Percentiles rank a stretch among this genome's conserved stretches.
Conservation (phyloP, 2,113 vertebrate species). For the Prolemur simus region DNA sequence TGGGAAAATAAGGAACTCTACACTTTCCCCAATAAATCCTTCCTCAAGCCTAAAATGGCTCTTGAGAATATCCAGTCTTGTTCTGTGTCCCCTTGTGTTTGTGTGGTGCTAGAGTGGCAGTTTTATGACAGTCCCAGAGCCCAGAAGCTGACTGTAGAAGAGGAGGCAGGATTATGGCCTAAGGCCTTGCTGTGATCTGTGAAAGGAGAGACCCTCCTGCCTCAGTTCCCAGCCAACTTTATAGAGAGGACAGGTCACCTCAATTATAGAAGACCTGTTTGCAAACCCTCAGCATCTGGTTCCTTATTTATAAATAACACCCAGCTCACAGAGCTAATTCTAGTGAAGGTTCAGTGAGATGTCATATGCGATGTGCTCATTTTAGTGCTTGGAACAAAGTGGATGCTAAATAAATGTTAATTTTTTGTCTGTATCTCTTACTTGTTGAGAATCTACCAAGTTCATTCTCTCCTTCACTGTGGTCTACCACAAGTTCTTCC, state of each 20-base stretch:
- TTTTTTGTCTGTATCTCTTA: background rate
- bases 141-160: background rate
- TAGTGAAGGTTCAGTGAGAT: background rate
- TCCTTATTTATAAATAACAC: background rate
- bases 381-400: background rate
- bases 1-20: constrained; percentile 66
- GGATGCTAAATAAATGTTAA: background rate
- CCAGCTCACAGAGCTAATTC: background rate
- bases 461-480: background rate
- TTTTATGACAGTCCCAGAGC: background rate
- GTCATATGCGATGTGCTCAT: background rate
- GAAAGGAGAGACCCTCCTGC: background rate
- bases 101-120: background rate
- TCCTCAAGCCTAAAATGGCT: background rate
- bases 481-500: background rate
- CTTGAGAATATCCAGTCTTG: background rate
- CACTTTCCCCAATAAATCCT: constrained; percentile 64
- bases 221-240: background rate
- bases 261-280: background rate
- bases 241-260: background rate
- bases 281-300: background rate
- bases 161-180: background rate
- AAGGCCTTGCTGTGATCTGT: background rate
- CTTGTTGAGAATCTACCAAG: background rate
- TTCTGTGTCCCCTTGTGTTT: background rate